A percentile compares a stretch with the other conserved stretches of the same genome.
Conservation (phyloP, 2,113 vertebrate genomes). For the Actenoides hombroni region DNA sequence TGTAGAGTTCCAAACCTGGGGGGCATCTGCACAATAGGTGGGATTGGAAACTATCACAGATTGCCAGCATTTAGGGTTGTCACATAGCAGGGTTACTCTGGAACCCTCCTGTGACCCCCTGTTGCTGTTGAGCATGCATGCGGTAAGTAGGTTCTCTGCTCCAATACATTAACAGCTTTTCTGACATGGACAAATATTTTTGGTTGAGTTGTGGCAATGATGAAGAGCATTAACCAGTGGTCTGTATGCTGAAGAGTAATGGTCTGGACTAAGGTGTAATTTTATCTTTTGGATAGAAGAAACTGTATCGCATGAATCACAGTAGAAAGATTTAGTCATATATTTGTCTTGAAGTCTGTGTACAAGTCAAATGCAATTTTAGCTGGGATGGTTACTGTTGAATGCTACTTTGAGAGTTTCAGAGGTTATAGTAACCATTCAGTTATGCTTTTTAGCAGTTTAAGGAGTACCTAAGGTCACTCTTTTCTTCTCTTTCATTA, state of each 20-base stretch:
- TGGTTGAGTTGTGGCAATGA: background rate
- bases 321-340: background rate
- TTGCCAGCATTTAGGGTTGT: background rate
- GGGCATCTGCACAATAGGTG: background rate
- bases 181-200: background rate
- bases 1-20: background rate
- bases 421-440: background rate
- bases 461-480: background rate
- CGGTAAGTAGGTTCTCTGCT: background rate
- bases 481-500: background rate
- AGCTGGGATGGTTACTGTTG: background rate
- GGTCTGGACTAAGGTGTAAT: background rate
- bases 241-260: background rate
- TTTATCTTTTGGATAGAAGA: background rate
- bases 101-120: fast-evolving
- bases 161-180: background rate
- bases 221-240: background rate
- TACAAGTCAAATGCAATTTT: background rate
- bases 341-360: background rate
- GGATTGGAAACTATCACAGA: background rate
- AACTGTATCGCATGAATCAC: background rate
- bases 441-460: background rate
- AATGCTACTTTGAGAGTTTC: background rate
- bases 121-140: background rate
- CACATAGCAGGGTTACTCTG: background rate